Evolutionary conservation across 2,797 vertebrate genomes (phyloP).

Genomic region (Nyctibius grandis): DNA sequence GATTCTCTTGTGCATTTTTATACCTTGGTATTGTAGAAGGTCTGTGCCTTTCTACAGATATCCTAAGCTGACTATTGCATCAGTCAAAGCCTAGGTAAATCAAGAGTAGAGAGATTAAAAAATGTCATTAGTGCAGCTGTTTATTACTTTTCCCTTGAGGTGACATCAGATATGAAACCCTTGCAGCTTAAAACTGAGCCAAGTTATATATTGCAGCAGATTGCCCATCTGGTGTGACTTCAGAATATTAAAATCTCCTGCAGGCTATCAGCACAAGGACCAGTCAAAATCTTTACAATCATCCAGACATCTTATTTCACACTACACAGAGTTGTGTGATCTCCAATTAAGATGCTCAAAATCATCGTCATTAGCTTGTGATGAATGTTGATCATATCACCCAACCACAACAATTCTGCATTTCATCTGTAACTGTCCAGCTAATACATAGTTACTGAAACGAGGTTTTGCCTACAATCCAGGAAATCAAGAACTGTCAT

Average conservation of each 20-base stretch:
- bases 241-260: constrained; percentile 40
- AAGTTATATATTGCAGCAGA: not conserved
- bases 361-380: not conserved
- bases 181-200: constrained; percentile 5
- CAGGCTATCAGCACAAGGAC: constrained; percentile 27
- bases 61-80: not conserved
- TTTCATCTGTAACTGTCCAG: not conserved
- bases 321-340: constrained; percentile 21
- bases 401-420: not conserved
- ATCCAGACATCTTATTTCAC: constrained; percentile 42
- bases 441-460: constrained; percentile 6
- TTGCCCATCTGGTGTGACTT: constrained; percentile 20
- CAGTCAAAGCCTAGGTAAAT: not conserved
- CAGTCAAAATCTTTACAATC: constrained; percentile 30
- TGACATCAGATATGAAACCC: constrained; percentile 9
- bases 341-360: constrained; percentile 52
- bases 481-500: constrained; percentile 24
- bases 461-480: not conserved
- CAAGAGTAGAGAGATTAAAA: constrained; percentile 12
- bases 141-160: constrained; percentile 47
- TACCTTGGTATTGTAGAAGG: not conserved
- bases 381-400: constrained; percentile 22
- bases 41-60: not conserved
- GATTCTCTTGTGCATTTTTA: not conserved
- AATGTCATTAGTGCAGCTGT: not conserved